Conservation (phyloP, 2,888 invertebrate genomes). For the Pheosia tremula region DNA sequence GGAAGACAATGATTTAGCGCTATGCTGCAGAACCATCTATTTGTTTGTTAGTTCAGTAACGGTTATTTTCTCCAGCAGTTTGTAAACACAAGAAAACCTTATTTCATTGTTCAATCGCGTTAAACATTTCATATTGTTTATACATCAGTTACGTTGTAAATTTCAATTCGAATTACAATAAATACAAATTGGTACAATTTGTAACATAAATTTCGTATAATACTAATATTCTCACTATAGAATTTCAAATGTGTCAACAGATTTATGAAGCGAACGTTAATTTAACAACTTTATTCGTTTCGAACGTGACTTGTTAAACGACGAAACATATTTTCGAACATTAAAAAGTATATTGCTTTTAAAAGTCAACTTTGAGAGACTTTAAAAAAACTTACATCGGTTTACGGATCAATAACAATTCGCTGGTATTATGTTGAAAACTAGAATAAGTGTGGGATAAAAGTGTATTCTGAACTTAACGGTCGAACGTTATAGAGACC, state of each 20-base stretch:
- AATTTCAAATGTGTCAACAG: conserved; percentile 28
- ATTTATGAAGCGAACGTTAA: conserved; percentile 28
- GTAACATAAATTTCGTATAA: conserved; percentile 11
- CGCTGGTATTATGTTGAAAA: neutral
- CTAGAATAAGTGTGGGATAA: conserved; percentile 2
- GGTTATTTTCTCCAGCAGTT: conserved; percentile 19
- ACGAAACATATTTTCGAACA: conserved; percentile 5
- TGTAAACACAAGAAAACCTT: conserved; percentile 10
- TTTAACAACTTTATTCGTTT: conserved; percentile 27
- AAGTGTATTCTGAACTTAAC: conserved; percentile 9
- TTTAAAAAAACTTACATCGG: conserved; percentile 8
- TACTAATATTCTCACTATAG: conserved; percentile 22
- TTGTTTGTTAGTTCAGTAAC: conserved; percentile 20
- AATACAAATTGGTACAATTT: conserved; percentile 10
- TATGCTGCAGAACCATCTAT: conserved; percentile 20
- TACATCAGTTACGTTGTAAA: conserved; percentile 2
- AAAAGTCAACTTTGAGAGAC: conserved; percentile 15
- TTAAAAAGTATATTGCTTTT: conserved; percentile 11
- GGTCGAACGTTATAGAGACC: conserved; percentile 6
- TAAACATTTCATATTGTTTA: neutral
- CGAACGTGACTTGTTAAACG: conserved; percentile 5
- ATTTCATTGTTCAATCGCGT: neutral
- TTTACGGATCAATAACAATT: conserved; percentile 9
- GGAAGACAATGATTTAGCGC: conserved; percentile 32
- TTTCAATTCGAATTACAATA: conserved; percentile 27